phyloP scores from a whole-genome alignment of 1,140 invertebrate genomes.

The Nylanderia fulva region DNA sequence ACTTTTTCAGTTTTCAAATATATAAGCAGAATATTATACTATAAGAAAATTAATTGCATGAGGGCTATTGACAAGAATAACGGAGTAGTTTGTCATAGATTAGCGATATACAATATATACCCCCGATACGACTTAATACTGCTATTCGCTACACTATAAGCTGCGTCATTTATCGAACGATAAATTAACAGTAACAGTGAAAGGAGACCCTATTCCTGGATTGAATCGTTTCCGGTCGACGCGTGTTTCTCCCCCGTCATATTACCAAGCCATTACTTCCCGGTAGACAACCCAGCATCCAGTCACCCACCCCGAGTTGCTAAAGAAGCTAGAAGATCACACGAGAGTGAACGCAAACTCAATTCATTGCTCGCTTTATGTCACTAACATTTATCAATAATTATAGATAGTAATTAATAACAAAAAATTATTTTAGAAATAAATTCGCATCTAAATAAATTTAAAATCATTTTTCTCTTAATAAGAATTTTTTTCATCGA shows the following conservation, averaged over 20 bases:
- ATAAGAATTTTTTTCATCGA: neutral
- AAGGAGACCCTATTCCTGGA: slow-evolving; percentile 64
- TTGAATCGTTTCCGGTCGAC: slow-evolving; percentile 77
- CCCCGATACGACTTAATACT: neutral
- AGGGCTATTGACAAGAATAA: slow-evolving; percentile 14
- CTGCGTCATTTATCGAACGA: slow-evolving; percentile 80
- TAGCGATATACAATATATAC: neutral
- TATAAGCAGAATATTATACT: neutral
- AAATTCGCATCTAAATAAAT: neutral
- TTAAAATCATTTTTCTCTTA: neutral
- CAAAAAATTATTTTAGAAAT: neutral
- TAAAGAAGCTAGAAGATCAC: slow-evolving; percentile 21
- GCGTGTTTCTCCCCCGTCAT: slow-evolving; percentile 66
- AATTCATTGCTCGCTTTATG: neutral
- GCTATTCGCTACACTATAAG: slow-evolving; percentile 51
- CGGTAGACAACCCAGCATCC: slow-evolving; percentile 47
- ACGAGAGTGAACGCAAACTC: neutral
- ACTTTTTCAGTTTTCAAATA: neutral
- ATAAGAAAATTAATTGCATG: slow-evolving; percentile 17
- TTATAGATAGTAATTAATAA: neutral
- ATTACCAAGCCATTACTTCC: slow-evolving; percentile 75
- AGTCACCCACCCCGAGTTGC: slow-evolving; percentile 51
- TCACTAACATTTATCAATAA: slow-evolving; percentile 1
- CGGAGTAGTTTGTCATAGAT: slow-evolving; percentile 8
- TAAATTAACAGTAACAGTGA: slow-evolving; percentile 79